phyloP scores from a whole-genome alignment of 2,888 invertebrate species.

The Phengaris arion region DNA sequence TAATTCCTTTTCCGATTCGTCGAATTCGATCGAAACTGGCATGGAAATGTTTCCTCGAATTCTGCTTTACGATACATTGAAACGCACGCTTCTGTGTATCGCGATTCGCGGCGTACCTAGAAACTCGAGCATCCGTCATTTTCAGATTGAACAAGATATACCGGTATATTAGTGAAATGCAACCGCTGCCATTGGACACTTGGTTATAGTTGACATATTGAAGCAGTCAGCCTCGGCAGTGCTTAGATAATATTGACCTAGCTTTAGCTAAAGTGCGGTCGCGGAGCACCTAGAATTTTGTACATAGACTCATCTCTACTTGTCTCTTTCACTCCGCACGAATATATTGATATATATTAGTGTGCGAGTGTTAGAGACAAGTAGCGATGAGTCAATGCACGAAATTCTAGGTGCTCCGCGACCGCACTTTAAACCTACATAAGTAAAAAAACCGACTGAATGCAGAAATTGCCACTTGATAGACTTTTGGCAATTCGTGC shows the following conservation, averaged over 20 bases:
- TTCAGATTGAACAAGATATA: constrained; percentile 10
- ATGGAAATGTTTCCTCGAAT: constrained; percentile 1
- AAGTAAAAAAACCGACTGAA: too few species aligned
- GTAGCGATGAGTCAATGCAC: too few species aligned
- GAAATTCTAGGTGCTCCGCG: too few species aligned
- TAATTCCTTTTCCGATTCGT: not conserved
- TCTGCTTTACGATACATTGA: constrained; percentile 8
- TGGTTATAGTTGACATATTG: not conserved
- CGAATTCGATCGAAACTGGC: not conserved
- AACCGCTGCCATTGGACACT: not conserved
- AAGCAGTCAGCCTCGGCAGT: not conserved
- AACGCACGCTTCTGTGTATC: not conserved
- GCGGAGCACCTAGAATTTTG: too few species aligned
- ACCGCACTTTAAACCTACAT: too few species aligned
- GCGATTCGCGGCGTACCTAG: not conserved
- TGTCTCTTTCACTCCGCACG: too few species aligned
- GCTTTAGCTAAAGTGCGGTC: not conserved
- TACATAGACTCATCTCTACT: too few species aligned
- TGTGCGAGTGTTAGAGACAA: too few species aligned
- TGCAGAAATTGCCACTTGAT: too few species aligned
- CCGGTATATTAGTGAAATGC: not conserved
- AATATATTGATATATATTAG: too few species aligned
- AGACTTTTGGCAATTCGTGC: too few species aligned
- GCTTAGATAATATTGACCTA: not conserved
- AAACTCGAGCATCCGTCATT: constrained; percentile 13